Evolutionary conservation across 2,797 vertebrate genomes (phyloP).

Genomic region (Neopelma chrysocephalum): DNA sequence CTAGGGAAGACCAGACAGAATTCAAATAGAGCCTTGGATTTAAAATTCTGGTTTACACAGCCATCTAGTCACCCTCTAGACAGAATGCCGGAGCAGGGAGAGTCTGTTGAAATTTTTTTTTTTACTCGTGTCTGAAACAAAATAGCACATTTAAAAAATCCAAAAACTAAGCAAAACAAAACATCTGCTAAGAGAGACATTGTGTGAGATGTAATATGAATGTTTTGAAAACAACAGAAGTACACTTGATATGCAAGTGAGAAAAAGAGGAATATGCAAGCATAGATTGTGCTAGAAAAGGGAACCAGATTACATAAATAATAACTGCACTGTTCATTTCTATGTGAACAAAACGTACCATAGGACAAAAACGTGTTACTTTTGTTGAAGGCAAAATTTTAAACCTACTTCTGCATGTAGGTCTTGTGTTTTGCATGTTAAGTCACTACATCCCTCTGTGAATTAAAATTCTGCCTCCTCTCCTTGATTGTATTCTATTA

Average conservation of each 20-base stretch:
- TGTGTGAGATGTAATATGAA: background rate
- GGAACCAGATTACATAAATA: background rate
- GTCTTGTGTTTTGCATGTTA: background rate
- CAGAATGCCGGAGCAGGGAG: background rate
- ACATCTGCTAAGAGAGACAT: background rate
- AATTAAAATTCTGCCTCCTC: background rate
- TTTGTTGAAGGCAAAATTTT: background rate
- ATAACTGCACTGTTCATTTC: background rate
- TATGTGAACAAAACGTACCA: background rate
- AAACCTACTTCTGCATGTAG: background rate
- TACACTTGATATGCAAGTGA: background rate
- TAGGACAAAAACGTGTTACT: background rate
- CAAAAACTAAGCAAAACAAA: background rate
- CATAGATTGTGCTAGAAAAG: background rate
- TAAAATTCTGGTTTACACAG: background rate
- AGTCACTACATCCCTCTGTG: background rate
- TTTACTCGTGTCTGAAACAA: background rate
- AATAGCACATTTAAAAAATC: background rate
- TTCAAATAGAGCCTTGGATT: background rate
- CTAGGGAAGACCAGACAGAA: background rate
- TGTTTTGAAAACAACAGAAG: background rate
- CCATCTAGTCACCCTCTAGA: background rate
- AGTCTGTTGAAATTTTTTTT: accelerated
- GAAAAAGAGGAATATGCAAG: background rate
- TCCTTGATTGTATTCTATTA: background rate